These are phyloP conservation scores for Pharmacophagus antenor DNA, from an alignment of 2,888 invertebrate species.

Conservation along the genomic window DNA sequence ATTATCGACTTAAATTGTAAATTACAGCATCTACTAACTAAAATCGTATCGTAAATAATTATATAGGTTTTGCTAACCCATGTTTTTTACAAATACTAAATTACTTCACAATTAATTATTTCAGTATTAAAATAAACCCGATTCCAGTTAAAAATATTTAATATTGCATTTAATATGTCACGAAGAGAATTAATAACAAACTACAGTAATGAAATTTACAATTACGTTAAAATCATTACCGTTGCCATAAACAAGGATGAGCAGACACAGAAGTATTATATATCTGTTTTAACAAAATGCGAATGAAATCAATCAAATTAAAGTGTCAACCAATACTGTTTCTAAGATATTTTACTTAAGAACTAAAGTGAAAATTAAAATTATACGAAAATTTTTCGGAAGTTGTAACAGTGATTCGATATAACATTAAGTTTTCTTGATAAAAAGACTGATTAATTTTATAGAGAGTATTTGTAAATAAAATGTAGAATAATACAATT, in stretches of 20 bases:
- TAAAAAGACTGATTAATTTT: not conserved
- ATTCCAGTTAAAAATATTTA: too few species aligned
- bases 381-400: not conserved
- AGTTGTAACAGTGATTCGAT: not conserved
- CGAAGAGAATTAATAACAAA: too few species aligned
- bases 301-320: slow-evolving; percentile 4
- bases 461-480: not conserved
- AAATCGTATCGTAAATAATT: too few species aligned
- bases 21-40: too few species aligned
- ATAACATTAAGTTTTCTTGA: not conserved
- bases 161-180: too few species aligned
- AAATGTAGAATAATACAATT: slow-evolving; percentile 12
- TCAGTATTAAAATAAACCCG: too few species aligned
- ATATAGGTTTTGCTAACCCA: too few species aligned
- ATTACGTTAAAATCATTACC: not conserved
- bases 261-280: too few species aligned
- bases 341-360: not conserved
- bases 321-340: not conserved
- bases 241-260: not conserved
- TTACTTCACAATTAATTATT: too few species aligned
- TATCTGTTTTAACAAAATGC: not conserved
- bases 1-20: too few species aligned
- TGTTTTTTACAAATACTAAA: too few species aligned
- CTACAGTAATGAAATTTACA: not conserved
- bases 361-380: not conserved